These are phyloP conservation scores for Penaeus monodon DNA, from an alignment of 2,888 invertebrate species.

Conservation along the genomic window DNA sequence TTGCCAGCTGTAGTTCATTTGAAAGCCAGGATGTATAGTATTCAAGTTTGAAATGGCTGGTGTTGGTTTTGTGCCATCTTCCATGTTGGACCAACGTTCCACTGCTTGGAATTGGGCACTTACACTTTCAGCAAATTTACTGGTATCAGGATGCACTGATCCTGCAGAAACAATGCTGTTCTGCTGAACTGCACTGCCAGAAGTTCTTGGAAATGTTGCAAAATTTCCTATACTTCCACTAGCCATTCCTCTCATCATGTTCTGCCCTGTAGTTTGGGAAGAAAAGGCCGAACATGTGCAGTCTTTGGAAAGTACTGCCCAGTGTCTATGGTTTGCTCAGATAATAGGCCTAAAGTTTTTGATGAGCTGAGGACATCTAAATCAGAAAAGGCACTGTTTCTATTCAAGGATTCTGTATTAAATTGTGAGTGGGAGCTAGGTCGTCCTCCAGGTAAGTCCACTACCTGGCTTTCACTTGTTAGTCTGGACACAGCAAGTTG, in stretches of 20 bases:
- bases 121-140: background rate
- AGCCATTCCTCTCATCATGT: background rate
- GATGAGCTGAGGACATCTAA: slow-evolving; percentile 56
- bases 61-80: slow-evolving; percentile 22
- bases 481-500: background rate
- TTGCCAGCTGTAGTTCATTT: too few species aligned
- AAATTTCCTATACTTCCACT: slow-evolving; percentile 5
- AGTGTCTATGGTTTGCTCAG: slow-evolving; percentile 49
- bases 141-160: background rate
- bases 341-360: slow-evolving; percentile 52
- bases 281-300: slow-evolving; percentile 49
- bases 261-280: background rate
- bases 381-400: slow-evolving; percentile 54
- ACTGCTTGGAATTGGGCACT: background rate
- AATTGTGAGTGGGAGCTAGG: background rate
- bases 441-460: slow-evolving; percentile 1
- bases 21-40: too few species aligned
- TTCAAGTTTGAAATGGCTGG: slow-evolving; percentile 24
- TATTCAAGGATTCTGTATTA: background rate
- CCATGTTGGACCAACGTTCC: background rate
- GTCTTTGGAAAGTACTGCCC: slow-evolving; percentile 58
- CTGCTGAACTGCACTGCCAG: background rate
- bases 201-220: background rate
- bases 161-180: slow-evolving; percentile 3
- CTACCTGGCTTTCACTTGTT: background rate